These are phyloP conservation scores for Oryzias javanicus DNA, from an alignment of 2,113 vertebrate species.

Conservation along the genomic window DNA sequence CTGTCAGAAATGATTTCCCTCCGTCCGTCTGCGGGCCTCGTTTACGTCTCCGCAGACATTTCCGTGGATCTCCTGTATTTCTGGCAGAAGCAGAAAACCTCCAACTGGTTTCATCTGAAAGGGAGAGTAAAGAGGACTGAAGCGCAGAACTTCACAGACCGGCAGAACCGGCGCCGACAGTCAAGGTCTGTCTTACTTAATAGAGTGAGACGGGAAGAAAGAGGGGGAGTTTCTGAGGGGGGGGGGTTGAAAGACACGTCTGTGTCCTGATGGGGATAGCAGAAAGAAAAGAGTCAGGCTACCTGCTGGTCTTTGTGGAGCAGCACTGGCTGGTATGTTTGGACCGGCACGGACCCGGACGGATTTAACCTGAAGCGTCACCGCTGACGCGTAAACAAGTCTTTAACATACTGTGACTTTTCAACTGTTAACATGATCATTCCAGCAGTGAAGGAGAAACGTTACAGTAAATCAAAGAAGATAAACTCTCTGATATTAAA, in stretches of 20 bases:
- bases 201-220: slow-evolving; percentile 17
- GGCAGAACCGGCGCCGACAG: background rate
- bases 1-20: background rate
- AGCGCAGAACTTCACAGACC: slow-evolving; percentile 8
- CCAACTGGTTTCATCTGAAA: background rate
- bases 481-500: too few species aligned
- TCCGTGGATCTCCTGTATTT: background rate
- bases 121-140: background rate
- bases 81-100: background rate
- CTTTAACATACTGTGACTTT: too few species aligned
- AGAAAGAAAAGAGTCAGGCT: slow-evolving; percentile 26
- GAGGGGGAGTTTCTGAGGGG: slow-evolving; percentile 2
- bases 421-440: too few species aligned
- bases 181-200: slow-evolving; percentile 24
- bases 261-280: slow-evolving; percentile 40
- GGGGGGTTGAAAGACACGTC: slow-evolving; percentile 5
- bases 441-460: too few species aligned
- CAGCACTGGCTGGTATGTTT: background rate
- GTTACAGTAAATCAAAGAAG: too few species aligned
- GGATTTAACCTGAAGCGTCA: too few species aligned
- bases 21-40: background rate
- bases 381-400: too few species aligned
- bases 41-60: background rate
- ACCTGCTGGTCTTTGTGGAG: slow-evolving; percentile 41
- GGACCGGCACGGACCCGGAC: too few species aligned